Evolutionary conservation across 2,113 vertebrate genomes (phyloP).

Genomic region (Gobiocypris rarus): DNA sequence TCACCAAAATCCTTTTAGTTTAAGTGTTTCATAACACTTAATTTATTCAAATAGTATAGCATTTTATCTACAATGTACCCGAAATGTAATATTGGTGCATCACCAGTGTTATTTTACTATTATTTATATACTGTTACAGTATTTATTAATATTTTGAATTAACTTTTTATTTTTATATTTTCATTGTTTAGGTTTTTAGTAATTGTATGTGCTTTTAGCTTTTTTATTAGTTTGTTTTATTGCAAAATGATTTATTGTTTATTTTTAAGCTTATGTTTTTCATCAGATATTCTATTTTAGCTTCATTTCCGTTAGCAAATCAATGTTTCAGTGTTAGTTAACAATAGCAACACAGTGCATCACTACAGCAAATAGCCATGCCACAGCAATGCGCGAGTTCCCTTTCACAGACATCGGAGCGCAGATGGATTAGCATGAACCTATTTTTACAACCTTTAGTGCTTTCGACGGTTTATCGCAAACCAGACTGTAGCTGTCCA

Average conservation of each 20-base stretch:
- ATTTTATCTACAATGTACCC: not conserved
- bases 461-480: not conserved
- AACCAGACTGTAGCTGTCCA: not conserved
- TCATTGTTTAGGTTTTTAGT: not conserved
- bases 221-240: not conserved
- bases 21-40: not conserved
- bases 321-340: no score
- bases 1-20: no score
- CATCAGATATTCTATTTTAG: no score
- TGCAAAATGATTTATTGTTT: not conserved
- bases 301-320: no score
- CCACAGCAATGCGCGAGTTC: not conserved
- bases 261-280: no score
- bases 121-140: not conserved
- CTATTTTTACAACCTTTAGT: constrained; percentile 2
- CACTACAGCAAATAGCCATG: not conserved
- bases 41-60: not conserved
- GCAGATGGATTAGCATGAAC: not conserved
- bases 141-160: not conserved
- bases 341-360: no score
- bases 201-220: not conserved
- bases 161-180: not conserved
- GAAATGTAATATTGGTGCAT: not conserved
- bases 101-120: not conserved
- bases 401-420: not conserved